Conservation (phyloP, 2,888 invertebrate genomes). For the Eudasyphora cyanicolor region DNA sequence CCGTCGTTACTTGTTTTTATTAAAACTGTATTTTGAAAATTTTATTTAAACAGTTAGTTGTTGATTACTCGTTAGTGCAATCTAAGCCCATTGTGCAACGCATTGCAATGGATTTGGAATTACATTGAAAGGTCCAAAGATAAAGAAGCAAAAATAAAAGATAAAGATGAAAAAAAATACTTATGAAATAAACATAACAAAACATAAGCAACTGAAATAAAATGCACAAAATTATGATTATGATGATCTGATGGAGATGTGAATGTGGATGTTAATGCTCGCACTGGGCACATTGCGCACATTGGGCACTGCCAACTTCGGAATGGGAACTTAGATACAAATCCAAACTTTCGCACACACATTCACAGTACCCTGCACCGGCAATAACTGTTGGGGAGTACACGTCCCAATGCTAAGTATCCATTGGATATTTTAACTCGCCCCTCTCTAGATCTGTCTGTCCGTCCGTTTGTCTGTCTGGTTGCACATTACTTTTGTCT, state of each 20-base stretch:
- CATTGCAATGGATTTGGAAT: neutral
- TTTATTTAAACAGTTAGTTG: no score
- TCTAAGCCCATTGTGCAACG: neutral
- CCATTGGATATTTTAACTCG: conserved; percentile 28
- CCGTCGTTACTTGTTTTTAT: no score
- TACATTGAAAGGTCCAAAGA: neutral
- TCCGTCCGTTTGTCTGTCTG: neutral
- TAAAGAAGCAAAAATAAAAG: conserved; percentile 15
- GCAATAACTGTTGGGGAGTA: neutral
- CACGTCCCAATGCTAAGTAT: conserved; percentile 25
- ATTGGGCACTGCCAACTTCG: no score
- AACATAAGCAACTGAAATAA: conserved; percentile 71
- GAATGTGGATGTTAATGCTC: conserved; percentile 25
- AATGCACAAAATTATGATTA: conserved; percentile 77
- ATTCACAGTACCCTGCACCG: neutral
- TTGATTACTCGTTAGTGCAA: no score
- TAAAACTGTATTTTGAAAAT: no score
- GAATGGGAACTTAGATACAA: conserved; percentile 14
- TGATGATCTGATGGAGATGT: conserved; percentile 68
- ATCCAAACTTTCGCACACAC: neutral
- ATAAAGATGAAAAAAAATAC: conserved; percentile 14
- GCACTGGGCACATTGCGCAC: no score
- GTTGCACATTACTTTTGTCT: neutral
- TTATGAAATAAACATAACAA: conserved; percentile 29
- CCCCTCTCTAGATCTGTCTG: neutral